Percentiles rank a stretch among this genome's conserved stretches.
phyloP scores from a whole-genome alignment of 2,888 invertebrate genomes.

The Leptinotarsa rubiginosa region DNA sequence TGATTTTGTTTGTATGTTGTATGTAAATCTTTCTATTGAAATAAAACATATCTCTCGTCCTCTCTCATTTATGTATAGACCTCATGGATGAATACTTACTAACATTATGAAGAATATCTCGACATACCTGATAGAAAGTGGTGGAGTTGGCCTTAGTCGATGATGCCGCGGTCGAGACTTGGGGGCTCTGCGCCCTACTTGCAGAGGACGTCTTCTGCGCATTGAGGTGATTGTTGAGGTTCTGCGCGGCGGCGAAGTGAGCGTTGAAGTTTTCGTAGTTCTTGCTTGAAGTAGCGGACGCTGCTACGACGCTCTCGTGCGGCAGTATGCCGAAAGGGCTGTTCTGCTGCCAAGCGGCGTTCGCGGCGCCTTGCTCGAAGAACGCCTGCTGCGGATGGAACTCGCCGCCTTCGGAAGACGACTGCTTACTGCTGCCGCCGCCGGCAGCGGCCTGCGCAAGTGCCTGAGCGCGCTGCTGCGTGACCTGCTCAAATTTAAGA shows the following conservation, averaged over 20 bases:
- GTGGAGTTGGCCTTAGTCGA: constrained; percentile 51
- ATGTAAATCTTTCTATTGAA: no score
- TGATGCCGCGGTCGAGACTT: constrained; percentile 55
- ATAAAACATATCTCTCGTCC: no score
- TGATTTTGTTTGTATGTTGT: no score
- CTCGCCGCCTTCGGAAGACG: constrained; percentile 59
- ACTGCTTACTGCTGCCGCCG: constrained; percentile 56
- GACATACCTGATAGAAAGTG: background rate
- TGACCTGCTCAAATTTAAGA: constrained; percentile 59
- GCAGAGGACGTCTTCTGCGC: constrained; percentile 64
- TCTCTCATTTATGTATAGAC: no score
- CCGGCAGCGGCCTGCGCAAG: constrained; percentile 60
- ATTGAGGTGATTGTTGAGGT: constrained; percentile 75
- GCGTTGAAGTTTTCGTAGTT: constrained; percentile 78
- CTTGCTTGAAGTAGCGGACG: constrained; percentile 54
- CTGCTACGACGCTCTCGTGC: constrained; percentile 79
- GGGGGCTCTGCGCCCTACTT: constrained; percentile 69
- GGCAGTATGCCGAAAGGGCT: constrained; percentile 84
- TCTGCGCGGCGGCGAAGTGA: constrained; percentile 75
- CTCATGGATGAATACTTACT: no score
- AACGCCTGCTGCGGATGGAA: constrained; percentile 73
- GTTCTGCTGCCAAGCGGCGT: constrained; percentile 82
- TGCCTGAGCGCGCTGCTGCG: constrained; percentile 77
- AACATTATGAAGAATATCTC: no score
- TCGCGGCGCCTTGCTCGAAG: constrained; percentile 75